phyloP scores from a whole-genome alignment of 2,797 vertebrate species.

The Acanthiza pusilla region DNA sequence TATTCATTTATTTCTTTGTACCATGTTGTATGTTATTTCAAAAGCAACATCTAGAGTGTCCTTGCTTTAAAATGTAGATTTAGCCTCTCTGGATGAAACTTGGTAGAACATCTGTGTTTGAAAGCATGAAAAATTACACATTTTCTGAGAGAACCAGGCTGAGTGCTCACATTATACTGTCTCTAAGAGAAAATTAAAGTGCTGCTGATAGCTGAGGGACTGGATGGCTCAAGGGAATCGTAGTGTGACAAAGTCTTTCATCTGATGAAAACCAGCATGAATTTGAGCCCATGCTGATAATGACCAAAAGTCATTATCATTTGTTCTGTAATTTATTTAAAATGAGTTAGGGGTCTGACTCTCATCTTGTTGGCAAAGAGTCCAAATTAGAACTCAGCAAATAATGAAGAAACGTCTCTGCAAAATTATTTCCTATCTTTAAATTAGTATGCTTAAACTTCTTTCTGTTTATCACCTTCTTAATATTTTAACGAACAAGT shows the following conservation, averaged over 20 bases:
- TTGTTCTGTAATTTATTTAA: constrained; percentile 62
- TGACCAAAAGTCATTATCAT: constrained; percentile 63
- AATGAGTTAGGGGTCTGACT: constrained; percentile 52
- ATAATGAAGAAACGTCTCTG: not conserved
- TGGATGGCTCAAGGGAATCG: constrained; percentile 61
- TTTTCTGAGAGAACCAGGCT: constrained; percentile 59
- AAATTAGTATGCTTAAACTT: not conserved
- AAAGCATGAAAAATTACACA: constrained; percentile 68
- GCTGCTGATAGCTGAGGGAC: constrained; percentile 59
- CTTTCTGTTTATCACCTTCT: not conserved
- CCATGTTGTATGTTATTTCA: constrained; percentile 71
- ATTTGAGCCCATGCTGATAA: constrained; percentile 56
- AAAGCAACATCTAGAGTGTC: constrained; percentile 76
- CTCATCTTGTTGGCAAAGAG: not conserved
- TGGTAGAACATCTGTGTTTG: constrained; percentile 59
- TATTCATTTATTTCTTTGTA: constrained; percentile 78
- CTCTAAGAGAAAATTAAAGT: constrained; percentile 68
- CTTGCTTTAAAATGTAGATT: constrained; percentile 84
- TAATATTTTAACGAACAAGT: constrained; percentile 23
- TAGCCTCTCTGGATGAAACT: constrained; percentile 72
- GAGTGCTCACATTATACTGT: constrained; percentile 59
- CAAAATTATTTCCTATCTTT: not conserved
- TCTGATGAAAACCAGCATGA: constrained; percentile 66
- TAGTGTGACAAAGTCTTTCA: constrained; percentile 62
- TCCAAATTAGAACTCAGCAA: constrained; percentile 32